Evolutionary conservation across 2,888 invertebrate genomes (phyloP).

Genomic region (Dryadula phaetusa): DNA sequence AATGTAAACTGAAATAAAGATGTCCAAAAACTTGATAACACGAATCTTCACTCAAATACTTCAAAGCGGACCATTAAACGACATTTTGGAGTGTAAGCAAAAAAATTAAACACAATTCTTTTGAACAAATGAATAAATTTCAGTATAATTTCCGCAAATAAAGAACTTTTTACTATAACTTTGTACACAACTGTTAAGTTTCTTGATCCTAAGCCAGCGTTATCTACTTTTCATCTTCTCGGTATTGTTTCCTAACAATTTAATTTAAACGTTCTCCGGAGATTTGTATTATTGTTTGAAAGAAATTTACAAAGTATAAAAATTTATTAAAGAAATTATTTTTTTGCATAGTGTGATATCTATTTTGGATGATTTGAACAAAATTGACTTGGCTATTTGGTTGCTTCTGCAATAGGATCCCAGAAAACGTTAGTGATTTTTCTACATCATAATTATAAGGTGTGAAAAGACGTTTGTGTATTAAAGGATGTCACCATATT

Average conservation of each 20-base stretch:
- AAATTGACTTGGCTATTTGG: too few relatives aligned
- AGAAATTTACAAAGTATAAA: constrained; percentile 29
- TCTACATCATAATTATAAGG: too few relatives aligned
- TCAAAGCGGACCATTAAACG: neutral
- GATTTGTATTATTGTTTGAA: constrained; percentile 34
- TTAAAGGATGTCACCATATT: too few relatives aligned
- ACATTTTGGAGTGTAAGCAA: neutral
- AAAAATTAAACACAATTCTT: neutral
- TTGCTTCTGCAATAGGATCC: too few relatives aligned
- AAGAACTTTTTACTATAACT: constrained; percentile 7
- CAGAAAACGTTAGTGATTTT: too few relatives aligned
- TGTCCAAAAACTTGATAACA: neutral
- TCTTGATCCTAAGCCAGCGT: neutral
- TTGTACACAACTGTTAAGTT: constrained; percentile 2
- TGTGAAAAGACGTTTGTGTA: too few relatives aligned
- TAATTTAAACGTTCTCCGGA: constrained; percentile 27
- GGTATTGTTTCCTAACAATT: constrained; percentile 15
- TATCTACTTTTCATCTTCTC: constrained; percentile 4
- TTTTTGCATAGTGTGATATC: too few relatives aligned
- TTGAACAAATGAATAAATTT: constrained; percentile 3
- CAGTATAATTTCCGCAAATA: neutral
- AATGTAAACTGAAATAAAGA: too few relatives aligned
- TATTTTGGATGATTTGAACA: too few relatives aligned
- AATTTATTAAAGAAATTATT: too few relatives aligned
- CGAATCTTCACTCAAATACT: neutral